These are phyloP conservation scores for Okamejei kenojei DNA, from an alignment of 2,797 vertebrate species.

Conservation along the genomic window DNA sequence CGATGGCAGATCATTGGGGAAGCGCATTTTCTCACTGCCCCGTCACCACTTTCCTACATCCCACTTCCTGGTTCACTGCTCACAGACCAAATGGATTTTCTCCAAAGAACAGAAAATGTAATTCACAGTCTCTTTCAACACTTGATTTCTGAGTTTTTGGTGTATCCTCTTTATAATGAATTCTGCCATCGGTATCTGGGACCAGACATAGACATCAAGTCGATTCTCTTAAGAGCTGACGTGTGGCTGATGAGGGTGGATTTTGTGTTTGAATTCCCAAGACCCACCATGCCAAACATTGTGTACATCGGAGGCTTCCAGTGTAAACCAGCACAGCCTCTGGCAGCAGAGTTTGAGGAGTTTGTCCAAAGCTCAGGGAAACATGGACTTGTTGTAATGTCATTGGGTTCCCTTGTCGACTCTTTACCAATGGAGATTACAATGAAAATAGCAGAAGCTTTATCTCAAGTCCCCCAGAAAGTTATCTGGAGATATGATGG, in stretches of 20 bases:
- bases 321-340: slow-evolving; percentile 14
- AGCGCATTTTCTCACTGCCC: too few species aligned
- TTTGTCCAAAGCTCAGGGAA: slow-evolving; percentile 62
- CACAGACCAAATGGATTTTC: too few species aligned
- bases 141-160: neutral
- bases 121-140: slow-evolving; percentile 44
- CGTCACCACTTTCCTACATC: too few species aligned
- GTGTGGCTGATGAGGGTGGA: neutral
- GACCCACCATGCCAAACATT: slow-evolving; percentile 28
- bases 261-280: slow-evolving; percentile 9
- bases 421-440: slow-evolving; percentile 53
- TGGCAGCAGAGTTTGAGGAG: slow-evolving; percentile 46
- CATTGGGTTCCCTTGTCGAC: slow-evolving; percentile 56
- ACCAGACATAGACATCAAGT: neutral
- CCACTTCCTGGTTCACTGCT: too few species aligned
- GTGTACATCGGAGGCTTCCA: slow-evolving; percentile 26
- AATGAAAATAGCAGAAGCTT: slow-evolving; percentile 45
- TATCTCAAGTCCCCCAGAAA: slow-evolving; percentile 41
- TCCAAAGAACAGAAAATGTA: too few species aligned
- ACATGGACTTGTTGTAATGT: slow-evolving; percentile 55
- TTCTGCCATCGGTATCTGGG: neutral
- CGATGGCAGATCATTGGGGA: too few species aligned
- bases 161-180: neutral
- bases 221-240: neutral
- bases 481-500: slow-evolving; percentile 60